Base-by-base conservation (phyloP, 2,113 vertebrate genomes). In the Litocranius walleri region DNA sequence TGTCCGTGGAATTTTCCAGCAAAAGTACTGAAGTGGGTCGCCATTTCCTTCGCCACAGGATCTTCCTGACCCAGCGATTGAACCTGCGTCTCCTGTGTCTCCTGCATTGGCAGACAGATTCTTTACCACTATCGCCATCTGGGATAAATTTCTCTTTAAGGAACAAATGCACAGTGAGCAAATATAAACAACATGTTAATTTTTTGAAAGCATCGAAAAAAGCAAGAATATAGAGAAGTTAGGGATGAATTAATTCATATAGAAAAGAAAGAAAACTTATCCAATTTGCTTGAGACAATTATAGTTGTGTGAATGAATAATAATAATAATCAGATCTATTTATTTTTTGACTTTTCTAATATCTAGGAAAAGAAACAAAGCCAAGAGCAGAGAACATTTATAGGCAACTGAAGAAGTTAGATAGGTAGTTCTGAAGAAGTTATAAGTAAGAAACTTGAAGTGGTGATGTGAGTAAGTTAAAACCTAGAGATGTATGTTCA, bases 241-340 rank as follows among this genome's bases (percentile, higher is more conserved):
- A 48, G 40, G 43, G 36, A 12, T 43, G 56, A 88, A 61, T 90
- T 57, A 83, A 57, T 81, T 19, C 80, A 92, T 48, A 36, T 64
- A 10, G 88, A 89, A 98, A 97, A 93, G 33, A 91, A 94, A 78
- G 10, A 86, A 91, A 95, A 52, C 7, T 4, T 87, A 12, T 45
- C 7, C 25, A 36, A 7, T 62, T 52, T 77, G 7, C 48, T 94
- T 52, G 84, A 95, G 56, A 62, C 1, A 33, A n/a, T 94, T 77
- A 77, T 12, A 95, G 36, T 48, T 89, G 29, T 30, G 33, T 52
- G 15, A 67, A 54, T 62, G 92, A 87, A 78, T 95, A 67, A 40
- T 48, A 77, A n/a, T 48, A 67, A 56, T 13, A 33, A 8, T 8
- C 2, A 2, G 5, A 30, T 62, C 57, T 59, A 10, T 45, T 87